These are phyloP conservation scores for Scomber colias DNA, from an alignment of 2,113 vertebrate genomes.

Conservation along the genomic window DNA sequence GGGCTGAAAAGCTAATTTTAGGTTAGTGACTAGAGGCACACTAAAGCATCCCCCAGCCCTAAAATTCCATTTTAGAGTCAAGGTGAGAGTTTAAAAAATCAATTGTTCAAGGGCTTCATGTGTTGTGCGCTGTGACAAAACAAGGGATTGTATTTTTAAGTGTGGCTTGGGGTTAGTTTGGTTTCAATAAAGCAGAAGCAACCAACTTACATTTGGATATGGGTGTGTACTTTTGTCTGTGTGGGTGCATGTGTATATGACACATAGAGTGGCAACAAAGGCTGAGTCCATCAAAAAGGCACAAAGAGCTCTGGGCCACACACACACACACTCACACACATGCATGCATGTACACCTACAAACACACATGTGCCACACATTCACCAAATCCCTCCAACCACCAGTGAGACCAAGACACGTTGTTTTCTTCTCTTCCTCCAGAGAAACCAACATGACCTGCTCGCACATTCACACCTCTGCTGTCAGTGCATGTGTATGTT, in stretches of 20 bases:
- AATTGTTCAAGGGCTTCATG: background rate
- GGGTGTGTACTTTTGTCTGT: conserved; percentile 19
- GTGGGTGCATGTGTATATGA: conserved; percentile 37
- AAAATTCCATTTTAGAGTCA: background rate
- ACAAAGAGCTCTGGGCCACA: conserved; percentile 62
- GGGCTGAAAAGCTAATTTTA: background rate
- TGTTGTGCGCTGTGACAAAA: background rate
- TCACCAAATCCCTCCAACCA: conserved; percentile 31
- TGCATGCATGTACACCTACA: conserved; percentile 15
- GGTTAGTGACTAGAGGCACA: too few species aligned
- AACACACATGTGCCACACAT: conserved; percentile 29
- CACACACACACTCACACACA: conserved; percentile 13
- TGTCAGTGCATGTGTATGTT: background rate
- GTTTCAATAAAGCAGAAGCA: background rate
- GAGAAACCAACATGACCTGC: conserved; percentile 25
- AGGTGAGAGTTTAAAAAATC: background rate
- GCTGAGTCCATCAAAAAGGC: conserved; percentile 64
- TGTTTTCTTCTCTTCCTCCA: conserved; percentile 46
- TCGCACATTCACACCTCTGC: conserved; percentile 28
- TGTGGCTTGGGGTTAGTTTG: background rate
- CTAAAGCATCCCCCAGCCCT: background rate
- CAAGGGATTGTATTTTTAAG: background rate
- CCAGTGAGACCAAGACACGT: conserved; percentile 37
- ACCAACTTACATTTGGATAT: background rate
- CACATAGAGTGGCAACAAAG: conserved; percentile 67